Conservation (phyloP, 2,113 vertebrate genomes). For the Sclerurus mexicanus region DNA sequence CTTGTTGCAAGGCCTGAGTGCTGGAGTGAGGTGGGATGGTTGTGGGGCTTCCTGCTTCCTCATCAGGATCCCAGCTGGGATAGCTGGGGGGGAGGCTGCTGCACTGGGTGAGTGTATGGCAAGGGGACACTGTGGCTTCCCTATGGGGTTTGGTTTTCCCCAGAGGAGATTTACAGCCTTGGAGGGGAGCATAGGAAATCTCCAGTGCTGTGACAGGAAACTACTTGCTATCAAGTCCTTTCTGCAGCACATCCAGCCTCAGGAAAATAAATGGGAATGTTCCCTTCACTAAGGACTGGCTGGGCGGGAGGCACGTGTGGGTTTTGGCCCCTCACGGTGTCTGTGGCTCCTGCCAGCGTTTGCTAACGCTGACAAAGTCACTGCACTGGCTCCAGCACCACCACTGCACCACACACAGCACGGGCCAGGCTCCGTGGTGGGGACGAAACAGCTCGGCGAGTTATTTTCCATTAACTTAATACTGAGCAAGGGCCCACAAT, state of each 20-base stretch:
- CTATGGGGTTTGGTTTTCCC: neutral
- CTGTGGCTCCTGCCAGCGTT: neutral
- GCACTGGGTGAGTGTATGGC: accelerated
- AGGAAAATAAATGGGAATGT: neutral
- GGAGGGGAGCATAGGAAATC: neutral
- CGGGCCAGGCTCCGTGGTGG: accelerated
- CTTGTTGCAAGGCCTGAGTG: neutral
- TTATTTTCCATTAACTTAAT: neutral
- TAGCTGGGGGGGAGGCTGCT: neutral
- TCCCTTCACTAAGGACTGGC: neutral
- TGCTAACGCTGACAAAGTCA: accelerated
- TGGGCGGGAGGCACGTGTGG: neutral
- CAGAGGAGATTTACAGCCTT: neutral
- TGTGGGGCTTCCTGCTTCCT: neutral
- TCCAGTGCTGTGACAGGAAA: neutral
- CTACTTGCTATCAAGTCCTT: neutral
- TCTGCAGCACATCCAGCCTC: neutral
- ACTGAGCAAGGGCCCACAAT: accelerated
- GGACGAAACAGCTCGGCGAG: neutral
- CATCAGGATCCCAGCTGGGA: accelerated
- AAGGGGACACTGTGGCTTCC: accelerated
- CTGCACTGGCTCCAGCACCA: accelerated
- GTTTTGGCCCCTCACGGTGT: neutral
- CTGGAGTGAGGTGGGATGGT: neutral
- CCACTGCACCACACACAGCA: accelerated